phyloP scores from a whole-genome alignment of 2,113 vertebrate genomes.

The Engystomops pustulosus region DNA sequence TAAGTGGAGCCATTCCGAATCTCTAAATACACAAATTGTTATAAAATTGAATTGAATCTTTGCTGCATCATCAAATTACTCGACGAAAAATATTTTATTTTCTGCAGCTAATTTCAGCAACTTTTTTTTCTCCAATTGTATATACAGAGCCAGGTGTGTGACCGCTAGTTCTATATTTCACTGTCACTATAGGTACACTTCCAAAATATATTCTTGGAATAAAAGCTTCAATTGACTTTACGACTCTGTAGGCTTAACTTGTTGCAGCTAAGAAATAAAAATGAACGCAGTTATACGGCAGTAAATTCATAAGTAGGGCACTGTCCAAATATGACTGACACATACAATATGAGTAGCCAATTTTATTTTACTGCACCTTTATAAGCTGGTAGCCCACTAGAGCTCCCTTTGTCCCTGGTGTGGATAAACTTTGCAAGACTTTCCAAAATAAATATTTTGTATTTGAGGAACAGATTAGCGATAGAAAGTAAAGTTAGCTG shows the following conservation, averaged over 20 bases:
- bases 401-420: slow-evolving; percentile 45
- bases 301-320: slow-evolving; percentile 52
- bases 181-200: slow-evolving; percentile 45
- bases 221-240: slow-evolving; percentile 52
- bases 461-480: slow-evolving; percentile 53
- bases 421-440: slow-evolving; percentile 49
- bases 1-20: slow-evolving; percentile 13
- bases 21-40: neutral
- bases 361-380: slow-evolving; percentile 56
- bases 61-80: slow-evolving; percentile 20
- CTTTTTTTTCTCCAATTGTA: slow-evolving; percentile 12
- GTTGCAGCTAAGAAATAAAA: slow-evolving; percentile 38
- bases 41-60: neutral
- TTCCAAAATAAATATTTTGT: slow-evolving; percentile 59
- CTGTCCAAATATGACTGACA: slow-evolving; percentile 57
- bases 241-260: slow-evolving; percentile 43
- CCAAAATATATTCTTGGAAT: slow-evolving; percentile 51
- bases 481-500: slow-evolving; percentile 50
- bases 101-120: neutral
- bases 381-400: slow-evolving; percentile 31
- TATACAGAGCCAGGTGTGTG: slow-evolving; percentile 35
- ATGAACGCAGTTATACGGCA: slow-evolving; percentile 35
- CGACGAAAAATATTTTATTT: neutral
- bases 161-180: slow-evolving; percentile 17
- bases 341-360: slow-evolving; percentile 55